Percentiles rank a stretch among this genome's conserved stretches.
These are phyloP conservation scores for Steinernema khuongi DNA, from an alignment of 1,140 invertebrate genomes.

Conservation along the genomic window DNA sequence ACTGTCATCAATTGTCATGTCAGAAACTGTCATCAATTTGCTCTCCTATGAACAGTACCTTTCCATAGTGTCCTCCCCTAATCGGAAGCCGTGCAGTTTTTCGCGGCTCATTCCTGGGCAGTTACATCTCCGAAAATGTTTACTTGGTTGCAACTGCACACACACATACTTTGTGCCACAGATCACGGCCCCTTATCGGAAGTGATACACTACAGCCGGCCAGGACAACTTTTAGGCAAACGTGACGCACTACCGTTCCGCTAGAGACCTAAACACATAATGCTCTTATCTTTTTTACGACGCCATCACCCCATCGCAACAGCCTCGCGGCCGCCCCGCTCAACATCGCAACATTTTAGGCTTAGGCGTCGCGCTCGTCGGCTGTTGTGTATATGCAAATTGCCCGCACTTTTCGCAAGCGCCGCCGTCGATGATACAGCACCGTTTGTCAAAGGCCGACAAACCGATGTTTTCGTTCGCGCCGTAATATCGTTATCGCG, in stretches of 20 bases:
- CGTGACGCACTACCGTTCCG: neutral
- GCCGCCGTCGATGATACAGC: neutral
- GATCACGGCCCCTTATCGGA: neutral
- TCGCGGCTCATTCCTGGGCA: too few relatives aligned
- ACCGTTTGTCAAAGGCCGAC: neutral
- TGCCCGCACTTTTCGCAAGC: neutral
- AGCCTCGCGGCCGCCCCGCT: neutral
- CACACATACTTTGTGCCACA: neutral
- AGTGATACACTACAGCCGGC: neutral
- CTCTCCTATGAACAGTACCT: too few relatives aligned
- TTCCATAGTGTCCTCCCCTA: too few relatives aligned
- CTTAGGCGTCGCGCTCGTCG: neutral
- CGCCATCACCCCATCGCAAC: neutral
- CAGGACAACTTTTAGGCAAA: constrained; percentile 13
- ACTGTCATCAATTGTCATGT: too few relatives aligned
- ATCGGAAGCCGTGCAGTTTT: too few relatives aligned
- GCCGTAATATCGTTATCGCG: neutral
- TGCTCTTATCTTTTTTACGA: constrained; percentile 10
- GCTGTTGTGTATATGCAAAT: constrained; percentile 3
- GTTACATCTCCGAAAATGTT: too few relatives aligned
- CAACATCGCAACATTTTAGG: neutral
- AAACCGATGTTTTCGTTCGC: neutral
- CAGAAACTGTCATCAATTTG: too few relatives aligned
- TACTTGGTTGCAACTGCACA: too few relatives aligned
- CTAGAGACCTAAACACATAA: neutral